phyloP scores from a whole-genome alignment of 2,113 vertebrate genomes.

The Muntiacus muntjak region DNA sequence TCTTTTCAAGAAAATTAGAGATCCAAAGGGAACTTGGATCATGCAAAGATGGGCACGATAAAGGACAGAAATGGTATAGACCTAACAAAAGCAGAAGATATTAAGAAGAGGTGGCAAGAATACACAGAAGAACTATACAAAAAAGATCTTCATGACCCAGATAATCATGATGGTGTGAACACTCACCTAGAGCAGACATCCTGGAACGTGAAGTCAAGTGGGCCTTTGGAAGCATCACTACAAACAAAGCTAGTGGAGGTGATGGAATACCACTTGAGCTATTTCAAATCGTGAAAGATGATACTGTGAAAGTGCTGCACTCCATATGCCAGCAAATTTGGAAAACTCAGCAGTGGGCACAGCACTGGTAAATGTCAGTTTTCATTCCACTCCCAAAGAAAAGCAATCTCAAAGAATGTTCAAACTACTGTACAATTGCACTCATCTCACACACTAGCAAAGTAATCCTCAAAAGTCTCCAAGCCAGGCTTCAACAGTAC shows the following conservation, averaged over 20 bases:
- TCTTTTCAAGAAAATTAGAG: neutral
- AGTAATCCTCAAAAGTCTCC: neutral
- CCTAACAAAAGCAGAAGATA: neutral
- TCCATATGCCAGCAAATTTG: neutral
- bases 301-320: neutral
- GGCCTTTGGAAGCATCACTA: neutral
- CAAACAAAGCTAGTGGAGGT: neutral
- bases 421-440: neutral
- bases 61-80: neutral
- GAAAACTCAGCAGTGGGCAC: neutral
- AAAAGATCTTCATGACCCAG: neutral
- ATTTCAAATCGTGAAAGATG: neutral
- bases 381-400: neutral
- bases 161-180: neutral
- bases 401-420: neutral
- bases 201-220: neutral
- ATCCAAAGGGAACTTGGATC: neutral
- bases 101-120: neutral
- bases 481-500: neutral
- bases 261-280: neutral
- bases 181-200: neutral
- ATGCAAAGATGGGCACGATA: neutral
- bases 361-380: neutral
- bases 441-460: neutral
- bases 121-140: neutral